phyloP scores from a whole-genome alignment of 2,797 vertebrate species.

The Erpetoichthys calabaricus region DNA sequence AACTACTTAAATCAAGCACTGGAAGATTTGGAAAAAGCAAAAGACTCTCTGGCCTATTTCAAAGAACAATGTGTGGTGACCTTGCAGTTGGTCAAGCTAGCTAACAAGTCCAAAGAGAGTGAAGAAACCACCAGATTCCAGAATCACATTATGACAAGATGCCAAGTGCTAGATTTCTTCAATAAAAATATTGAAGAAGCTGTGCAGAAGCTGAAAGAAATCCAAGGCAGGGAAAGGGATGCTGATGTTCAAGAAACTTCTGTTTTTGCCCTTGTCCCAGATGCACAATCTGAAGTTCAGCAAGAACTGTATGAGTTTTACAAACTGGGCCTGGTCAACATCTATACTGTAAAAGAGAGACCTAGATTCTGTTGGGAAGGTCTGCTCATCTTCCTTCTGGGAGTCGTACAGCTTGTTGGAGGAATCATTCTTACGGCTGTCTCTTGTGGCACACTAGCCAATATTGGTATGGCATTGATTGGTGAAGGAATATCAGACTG shows the following conservation, averaged over 20 bases:
- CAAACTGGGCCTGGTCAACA: slow-evolving; percentile 19
- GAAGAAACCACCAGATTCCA: slow-evolving; percentile 14
- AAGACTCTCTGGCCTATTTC: slow-evolving; percentile 11
- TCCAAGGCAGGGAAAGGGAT: slow-evolving; percentile 10
- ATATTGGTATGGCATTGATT: slow-evolving; percentile 19
- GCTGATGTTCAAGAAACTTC: slow-evolving; percentile 14
- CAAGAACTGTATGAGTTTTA: slow-evolving; percentile 19
- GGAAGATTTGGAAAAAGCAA: slow-evolving; percentile 8
- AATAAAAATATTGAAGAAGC: slow-evolving; percentile 10
- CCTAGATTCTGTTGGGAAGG: slow-evolving; percentile 17
- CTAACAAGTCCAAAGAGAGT: slow-evolving; percentile 14
- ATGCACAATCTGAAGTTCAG: slow-evolving; percentile 8
- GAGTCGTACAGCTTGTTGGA: slow-evolving; percentile 13
- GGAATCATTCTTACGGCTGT: slow-evolving; percentile 18
- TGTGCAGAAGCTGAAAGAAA: slow-evolving; percentile 10
- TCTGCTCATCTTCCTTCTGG: slow-evolving; percentile 18
- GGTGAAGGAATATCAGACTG: slow-evolving; percentile 20
- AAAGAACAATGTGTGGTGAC: slow-evolving; percentile 16
- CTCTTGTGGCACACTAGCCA: slow-evolving; percentile 10
- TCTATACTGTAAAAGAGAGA: slow-evolving; percentile 23
- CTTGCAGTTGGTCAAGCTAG: slow-evolving; percentile 13
- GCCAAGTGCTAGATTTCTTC: slow-evolving; percentile 20
- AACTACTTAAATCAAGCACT: slow-evolving; percentile 16
- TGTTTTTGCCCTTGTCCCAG: slow-evolving; percentile 12
- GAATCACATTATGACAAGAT: slow-evolving; percentile 17